phyloP scores from a whole-genome alignment of 2,888 invertebrate species.

The Drosophila nr. perissopoda region DNA sequence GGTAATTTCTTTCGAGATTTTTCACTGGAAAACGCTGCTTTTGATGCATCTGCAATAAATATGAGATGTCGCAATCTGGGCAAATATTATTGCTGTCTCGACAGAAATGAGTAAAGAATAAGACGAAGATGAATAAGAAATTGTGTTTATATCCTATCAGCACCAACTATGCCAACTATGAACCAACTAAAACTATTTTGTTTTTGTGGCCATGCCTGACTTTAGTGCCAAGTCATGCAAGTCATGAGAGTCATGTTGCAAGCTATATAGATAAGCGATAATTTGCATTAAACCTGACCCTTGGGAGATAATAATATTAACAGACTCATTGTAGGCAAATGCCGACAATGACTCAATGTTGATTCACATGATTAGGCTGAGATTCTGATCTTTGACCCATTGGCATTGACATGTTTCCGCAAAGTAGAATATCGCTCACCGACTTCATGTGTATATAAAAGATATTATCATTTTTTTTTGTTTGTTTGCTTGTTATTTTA shows the following conservation, averaged over 20 bases:
- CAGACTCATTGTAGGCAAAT: neutral
- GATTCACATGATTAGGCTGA: slow-evolving; percentile 6
- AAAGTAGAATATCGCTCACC: neutral
- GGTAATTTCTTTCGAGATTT: slow-evolving; percentile 4
- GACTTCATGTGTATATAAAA: neutral
- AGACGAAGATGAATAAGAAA: too few relatives aligned
- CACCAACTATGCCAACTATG: neutral
- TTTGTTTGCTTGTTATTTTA: slow-evolving; percentile 21
- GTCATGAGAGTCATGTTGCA: slow-evolving; percentile 22
- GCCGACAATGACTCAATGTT: slow-evolving; percentile 17
- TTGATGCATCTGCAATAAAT: slow-evolving; percentile 6
- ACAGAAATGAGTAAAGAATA: neutral
- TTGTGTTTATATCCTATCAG: neutral
- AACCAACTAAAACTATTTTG: slow-evolving; percentile 9
- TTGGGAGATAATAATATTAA: neutral
- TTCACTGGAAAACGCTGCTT: slow-evolving; percentile 11
- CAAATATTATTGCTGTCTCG: neutral
- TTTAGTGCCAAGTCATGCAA: slow-evolving; percentile 22
- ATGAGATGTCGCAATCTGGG: slow-evolving; percentile 6
- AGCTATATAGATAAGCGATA: slow-evolving; percentile 13
- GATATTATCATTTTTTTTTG: neutral
- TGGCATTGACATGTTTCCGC: slow-evolving; percentile 5
- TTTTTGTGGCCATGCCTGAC: neutral
- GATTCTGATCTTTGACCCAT: slow-evolving; percentile 22
- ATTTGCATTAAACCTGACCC: slow-evolving; percentile 14